Evolutionary conservation across 2,797 vertebrate species (phyloP).

Genomic region (Emydoidea blandingii): DNA sequence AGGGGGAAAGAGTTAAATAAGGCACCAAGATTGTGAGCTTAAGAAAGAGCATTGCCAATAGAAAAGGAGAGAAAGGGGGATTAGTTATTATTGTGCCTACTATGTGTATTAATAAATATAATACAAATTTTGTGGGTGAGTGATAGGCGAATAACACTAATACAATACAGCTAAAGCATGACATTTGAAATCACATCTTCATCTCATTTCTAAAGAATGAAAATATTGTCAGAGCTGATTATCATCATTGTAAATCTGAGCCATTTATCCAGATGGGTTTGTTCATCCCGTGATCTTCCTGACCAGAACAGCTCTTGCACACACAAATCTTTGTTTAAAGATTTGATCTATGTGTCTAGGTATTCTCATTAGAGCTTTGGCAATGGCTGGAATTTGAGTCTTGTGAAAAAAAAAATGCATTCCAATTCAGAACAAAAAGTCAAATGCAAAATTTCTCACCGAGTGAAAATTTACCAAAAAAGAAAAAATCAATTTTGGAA

Average conservation of each 20-base stretch:
- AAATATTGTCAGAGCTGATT: too few species aligned
- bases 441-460: neutral
- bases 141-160: conserved; percentile 40
- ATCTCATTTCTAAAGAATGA: too few species aligned
- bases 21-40: neutral
- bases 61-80: neutral
- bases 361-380: neutral
- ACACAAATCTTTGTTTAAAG: neutral
- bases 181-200: too few species aligned
- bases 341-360: neutral
- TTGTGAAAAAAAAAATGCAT: too few species aligned
- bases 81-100: neutral
- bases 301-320: neutral
- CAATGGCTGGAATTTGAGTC: neutral
- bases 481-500: too few species aligned
- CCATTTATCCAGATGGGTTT: conserved; percentile 60
- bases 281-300: conserved; percentile 63
- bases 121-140: conserved; percentile 30
- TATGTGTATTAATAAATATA: neutral
- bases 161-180: conserved; percentile 11
- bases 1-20: neutral
- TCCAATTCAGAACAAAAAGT: neutral
- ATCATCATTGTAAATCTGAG: neutral
- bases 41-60: neutral
- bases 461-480: too few species aligned